Evolutionary conservation across 2,888 invertebrate genomes (phyloP).

Genomic region (Xiphydria camelus): DNA sequence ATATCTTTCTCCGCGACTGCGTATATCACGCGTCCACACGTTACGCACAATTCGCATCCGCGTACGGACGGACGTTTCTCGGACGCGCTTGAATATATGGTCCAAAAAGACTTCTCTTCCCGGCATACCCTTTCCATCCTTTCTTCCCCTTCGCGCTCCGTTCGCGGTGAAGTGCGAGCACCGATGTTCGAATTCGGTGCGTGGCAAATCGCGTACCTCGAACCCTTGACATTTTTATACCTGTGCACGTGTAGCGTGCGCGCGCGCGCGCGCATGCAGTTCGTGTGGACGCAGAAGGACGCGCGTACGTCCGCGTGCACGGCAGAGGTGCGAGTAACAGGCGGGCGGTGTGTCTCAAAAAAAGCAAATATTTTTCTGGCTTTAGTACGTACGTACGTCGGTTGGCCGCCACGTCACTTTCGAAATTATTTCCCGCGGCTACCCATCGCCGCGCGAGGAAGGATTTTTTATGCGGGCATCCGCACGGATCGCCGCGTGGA

Average conservation of each 20-base stretch:
- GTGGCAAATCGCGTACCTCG: conserved; percentile 30
- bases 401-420: not conserved
- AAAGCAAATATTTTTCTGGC: conserved; percentile 44
- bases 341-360: conserved; percentile 26
- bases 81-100: not conserved
- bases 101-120: not conserved
- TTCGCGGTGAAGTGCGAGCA: conserved; percentile 2
- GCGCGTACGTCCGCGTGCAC: conserved; percentile 2
- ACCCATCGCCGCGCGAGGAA: no score
- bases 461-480: no score
- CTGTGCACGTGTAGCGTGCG: no score
- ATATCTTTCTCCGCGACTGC: conserved; percentile 14
- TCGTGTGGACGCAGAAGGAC: no score
- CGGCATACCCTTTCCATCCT: not conserved
- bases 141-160: not conserved
- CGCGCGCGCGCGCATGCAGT: no score
- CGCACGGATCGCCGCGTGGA: no score
- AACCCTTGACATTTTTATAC: conserved; percentile 32
- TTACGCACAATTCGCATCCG: conserved; percentile 29
- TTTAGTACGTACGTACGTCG: no score
- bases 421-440: not conserved
- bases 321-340: no score
- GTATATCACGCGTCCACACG: conserved; percentile 27
- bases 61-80: not conserved
- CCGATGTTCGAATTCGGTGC: conserved; percentile 26